phyloP scores from a whole-genome alignment of 2,888 invertebrate species.

The Leptodirus hochenwartii region DNA sequence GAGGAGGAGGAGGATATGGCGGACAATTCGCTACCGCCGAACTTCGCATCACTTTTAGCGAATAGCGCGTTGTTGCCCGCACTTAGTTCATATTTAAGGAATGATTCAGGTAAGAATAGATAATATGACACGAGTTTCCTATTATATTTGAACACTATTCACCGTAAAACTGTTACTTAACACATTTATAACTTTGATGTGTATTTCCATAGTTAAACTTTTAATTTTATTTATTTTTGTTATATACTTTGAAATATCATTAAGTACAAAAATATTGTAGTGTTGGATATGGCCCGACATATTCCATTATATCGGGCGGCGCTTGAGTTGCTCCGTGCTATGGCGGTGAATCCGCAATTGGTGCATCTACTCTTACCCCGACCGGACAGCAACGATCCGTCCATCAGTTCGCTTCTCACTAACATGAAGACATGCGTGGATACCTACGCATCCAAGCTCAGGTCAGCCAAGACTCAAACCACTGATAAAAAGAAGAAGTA shows the following conservation, averaged over 20 bases:
- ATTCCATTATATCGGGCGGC: slow-evolving; percentile 83
- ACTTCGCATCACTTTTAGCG: slow-evolving; percentile 59
- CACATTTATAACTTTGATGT: neutral
- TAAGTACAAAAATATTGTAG: slow-evolving; percentile 24
- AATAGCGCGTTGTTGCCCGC: slow-evolving; percentile 76
- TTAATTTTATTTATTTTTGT: neutral
- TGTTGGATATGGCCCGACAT: slow-evolving; percentile 92
- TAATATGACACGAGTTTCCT: neutral
- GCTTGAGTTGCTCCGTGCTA: slow-evolving; percentile 60
- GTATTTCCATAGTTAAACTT: slow-evolving; percentile 1
- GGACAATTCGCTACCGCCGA: slow-evolving; percentile 36
- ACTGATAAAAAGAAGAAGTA: too few species aligned
- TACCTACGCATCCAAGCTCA: slow-evolving; percentile 73
- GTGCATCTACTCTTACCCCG: slow-evolving; percentile 46
- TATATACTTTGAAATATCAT: neutral
- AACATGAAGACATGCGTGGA: slow-evolving; percentile 86
- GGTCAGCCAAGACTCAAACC: too few species aligned
- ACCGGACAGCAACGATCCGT: slow-evolving; percentile 26
- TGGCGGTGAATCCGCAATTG: slow-evolving; percentile 39
- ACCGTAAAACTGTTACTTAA: neutral
- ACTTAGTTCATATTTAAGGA: slow-evolving; percentile 75
- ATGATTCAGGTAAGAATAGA: slow-evolving; percentile 55
- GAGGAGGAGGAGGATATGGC: slow-evolving; percentile 24
- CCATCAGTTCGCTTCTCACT: slow-evolving; percentile 58
- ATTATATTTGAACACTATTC: neutral